These are phyloP conservation scores for Saxidomus purpurata DNA, from an alignment of 1,140 invertebrate species.

Conservation along the genomic window DNA sequence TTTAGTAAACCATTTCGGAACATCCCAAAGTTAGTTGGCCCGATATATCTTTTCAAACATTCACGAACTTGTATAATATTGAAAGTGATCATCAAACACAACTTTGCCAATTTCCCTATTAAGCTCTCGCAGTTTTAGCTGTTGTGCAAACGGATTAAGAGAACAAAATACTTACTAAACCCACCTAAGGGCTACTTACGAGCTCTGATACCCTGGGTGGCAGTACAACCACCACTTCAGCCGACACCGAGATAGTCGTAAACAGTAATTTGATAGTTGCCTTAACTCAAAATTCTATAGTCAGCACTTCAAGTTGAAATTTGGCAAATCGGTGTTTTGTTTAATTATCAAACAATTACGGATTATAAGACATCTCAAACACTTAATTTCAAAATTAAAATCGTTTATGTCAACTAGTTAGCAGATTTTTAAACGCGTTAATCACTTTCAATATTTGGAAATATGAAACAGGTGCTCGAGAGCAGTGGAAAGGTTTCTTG, in stretches of 20 bases:
- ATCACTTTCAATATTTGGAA: constrained; percentile 47
- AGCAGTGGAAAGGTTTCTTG: background rate
- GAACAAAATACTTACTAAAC: constrained; percentile 55
- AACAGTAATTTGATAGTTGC: constrained; percentile 18
- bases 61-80: constrained; percentile 11
- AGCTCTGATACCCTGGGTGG: constrained; percentile 44
- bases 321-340: constrained; percentile 53
- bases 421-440: constrained; percentile 45
- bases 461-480: constrained; percentile 28
- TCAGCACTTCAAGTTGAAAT: constrained; percentile 3
- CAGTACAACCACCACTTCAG: constrained; percentile 29
- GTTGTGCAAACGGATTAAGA: constrained; percentile 54
- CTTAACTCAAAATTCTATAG: constrained; percentile 35
- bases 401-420: constrained; percentile 53
- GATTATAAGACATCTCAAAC: constrained; percentile 65
- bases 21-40: constrained; percentile 17
- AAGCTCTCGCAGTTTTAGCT: constrained; percentile 26
- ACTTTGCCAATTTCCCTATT: constrained; percentile 21
- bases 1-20: background rate
- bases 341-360: constrained; percentile 66
- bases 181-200: constrained; percentile 60
- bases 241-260: background rate
- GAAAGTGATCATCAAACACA: constrained; percentile 17
- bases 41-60: constrained; percentile 36
- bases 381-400: constrained; percentile 45